phyloP scores from a whole-genome alignment of 2,797 vertebrate species.

The Scolopax bukidnonensis region DNA sequence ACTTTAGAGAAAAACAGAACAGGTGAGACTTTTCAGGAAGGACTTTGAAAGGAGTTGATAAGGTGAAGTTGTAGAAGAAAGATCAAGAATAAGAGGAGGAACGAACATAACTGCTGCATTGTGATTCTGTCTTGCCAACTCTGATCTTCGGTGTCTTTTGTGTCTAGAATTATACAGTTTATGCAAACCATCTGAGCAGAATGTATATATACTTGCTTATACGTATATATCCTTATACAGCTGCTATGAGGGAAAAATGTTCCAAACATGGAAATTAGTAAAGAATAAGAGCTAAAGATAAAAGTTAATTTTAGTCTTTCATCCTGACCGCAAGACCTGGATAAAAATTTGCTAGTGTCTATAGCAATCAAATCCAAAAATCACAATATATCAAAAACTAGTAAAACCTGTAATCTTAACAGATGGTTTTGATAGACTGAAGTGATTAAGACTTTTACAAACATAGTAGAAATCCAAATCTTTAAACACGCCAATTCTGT shows the following conservation, averaged over 20 bases:
- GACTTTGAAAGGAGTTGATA: background rate
- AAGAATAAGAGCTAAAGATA: background rate
- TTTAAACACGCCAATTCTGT: background rate
- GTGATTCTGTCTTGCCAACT: background rate
- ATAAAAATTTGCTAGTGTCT: background rate
- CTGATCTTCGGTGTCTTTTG: background rate
- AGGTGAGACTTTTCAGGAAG: background rate
- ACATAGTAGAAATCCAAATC: background rate
- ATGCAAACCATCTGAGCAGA: background rate
- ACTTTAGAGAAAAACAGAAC: background rate
- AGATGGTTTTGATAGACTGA: background rate
- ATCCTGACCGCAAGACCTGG: background rate
- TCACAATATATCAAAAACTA: background rate
- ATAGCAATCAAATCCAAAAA: background rate
- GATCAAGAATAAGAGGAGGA: background rate
- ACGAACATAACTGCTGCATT: background rate
- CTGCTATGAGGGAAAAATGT: background rate
- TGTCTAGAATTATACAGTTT: background rate
- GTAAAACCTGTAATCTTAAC: slow-evolving; percentile 6
- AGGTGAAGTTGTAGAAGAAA: background rate
- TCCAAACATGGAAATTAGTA: background rate
- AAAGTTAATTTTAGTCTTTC: background rate
- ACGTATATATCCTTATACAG: background rate
- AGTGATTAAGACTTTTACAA: slow-evolving; percentile 18
- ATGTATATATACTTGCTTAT: background rate